phyloP scores from a whole-genome alignment of 1,140 invertebrate genomes.

The Tetragonula clypearis region DNA sequence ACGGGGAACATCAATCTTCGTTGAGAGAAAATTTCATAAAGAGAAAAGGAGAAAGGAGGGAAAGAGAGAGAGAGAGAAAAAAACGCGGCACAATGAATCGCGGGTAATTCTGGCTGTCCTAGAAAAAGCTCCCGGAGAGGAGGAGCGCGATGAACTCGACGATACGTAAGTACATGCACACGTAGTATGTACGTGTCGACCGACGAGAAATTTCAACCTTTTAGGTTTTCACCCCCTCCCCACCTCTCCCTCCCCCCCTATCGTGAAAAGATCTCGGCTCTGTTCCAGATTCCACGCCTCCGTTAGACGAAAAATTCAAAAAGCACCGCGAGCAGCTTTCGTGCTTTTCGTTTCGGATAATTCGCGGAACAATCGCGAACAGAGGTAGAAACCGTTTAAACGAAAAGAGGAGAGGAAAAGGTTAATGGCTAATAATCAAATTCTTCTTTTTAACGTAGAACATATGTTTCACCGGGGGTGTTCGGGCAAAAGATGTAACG shows the following conservation, averaged over 20 bases:
- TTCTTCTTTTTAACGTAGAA: neutral
- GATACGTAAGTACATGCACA: slow-evolving; percentile 12
- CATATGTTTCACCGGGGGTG: too few species aligned
- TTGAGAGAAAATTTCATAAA: too few species aligned
- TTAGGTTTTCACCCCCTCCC: neutral
- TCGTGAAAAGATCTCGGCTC: slow-evolving; percentile 18
- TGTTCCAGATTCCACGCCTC: neutral
- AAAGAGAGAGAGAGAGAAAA: neutral
- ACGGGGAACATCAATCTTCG: too few species aligned
- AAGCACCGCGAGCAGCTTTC: neutral
- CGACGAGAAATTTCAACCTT: slow-evolving; percentile 22
- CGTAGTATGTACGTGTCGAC: slow-evolving; percentile 1
- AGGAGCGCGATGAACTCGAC: slow-evolving; percentile 34
- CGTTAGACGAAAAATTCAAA: neutral
- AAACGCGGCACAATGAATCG: slow-evolving; percentile 22
- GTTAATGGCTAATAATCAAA: neutral
- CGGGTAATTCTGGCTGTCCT: slow-evolving; percentile 39
- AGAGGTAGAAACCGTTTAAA: neutral
- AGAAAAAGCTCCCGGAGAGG: slow-evolving; percentile 12
- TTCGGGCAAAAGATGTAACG: too few species aligned
- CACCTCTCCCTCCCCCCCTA: too few species aligned
- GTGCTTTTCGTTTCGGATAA: neutral
- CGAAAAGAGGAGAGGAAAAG: too few species aligned
- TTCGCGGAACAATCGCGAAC: too few species aligned
- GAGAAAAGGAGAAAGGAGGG: too few species aligned